phyloP scores from a whole-genome alignment of 2,888 invertebrate species.

The Itoplectis maculator region DNA sequence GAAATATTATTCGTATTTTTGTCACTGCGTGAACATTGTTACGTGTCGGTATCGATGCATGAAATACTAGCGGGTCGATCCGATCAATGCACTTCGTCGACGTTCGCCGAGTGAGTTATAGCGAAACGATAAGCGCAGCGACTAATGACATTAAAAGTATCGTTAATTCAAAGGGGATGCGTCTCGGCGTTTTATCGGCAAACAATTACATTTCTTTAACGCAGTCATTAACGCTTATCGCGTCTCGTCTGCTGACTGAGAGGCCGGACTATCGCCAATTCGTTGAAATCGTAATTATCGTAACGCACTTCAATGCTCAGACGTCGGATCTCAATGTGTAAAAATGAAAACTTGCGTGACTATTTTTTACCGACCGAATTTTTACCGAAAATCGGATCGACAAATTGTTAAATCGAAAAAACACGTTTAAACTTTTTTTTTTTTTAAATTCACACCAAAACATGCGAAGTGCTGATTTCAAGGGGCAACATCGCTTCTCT shows the following conservation, averaged over 20 bases:
- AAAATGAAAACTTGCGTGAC: neutral
- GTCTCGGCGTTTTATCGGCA: slow-evolving; percentile 23
- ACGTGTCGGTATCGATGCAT: neutral
- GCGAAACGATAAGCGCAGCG: neutral
- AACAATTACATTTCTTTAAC: slow-evolving; percentile 28
- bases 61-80: neutral
- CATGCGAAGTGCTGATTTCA: no score
- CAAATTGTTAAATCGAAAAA: no score
- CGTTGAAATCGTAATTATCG: neutral
- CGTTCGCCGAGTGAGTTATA: slow-evolving; percentile 5
- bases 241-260: neutral
- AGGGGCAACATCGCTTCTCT: no score
- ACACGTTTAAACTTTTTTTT: no score
- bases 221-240: slow-evolving; percentile 23
- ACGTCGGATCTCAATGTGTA: neutral
- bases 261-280: neutral
- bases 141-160: slow-evolving; percentile 3
- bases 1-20: neutral
- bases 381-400: no score
- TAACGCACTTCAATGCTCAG: neutral
- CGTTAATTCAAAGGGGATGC: slow-evolving; percentile 4
- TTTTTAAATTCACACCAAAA: no score
- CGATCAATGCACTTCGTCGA: neutral
- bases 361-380: no score
- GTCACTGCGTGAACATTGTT: neutral